Base-by-base conservation (phyloP, 2,113 vertebrate species). In the Calidris pugnax region DNA sequence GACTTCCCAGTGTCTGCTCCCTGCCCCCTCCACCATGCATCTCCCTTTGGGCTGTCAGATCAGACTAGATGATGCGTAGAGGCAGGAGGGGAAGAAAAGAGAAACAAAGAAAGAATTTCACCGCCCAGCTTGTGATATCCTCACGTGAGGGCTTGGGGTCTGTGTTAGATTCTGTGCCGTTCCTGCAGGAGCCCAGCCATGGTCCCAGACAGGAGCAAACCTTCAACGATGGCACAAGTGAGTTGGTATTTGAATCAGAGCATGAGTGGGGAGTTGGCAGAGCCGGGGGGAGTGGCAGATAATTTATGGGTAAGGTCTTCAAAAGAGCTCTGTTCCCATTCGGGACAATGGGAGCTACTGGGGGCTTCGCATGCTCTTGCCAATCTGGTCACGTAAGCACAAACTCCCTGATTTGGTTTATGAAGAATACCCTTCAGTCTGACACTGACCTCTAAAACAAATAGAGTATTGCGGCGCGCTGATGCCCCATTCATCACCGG, bases 361-460 rank as follows among this genome's bases (percentile, higher is more conserved):
- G 96, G 92, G 78, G 81, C 87, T 95, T 90, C 2, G 2, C 53
- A 76, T 9, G 79, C 59, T 76, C 84, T 97, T 97, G 67, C 91
- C 87, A 97, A 94, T 83, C 97, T 13, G 95, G 77, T 97, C 94
- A 97, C 96, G 97, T 97, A 96, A 77, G 96, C 96, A 51, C 91
- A 94, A 89, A 82, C 22, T 90, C 95, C 96, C 94, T 48, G 94
- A 59, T 67, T 56, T 39, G 80, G 95, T 73, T 81, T 35, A 80
- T 91, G 96, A 97, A 93, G 91, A 97, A 97, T 95, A 94, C 92
- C 95, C 97, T 96, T 94, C 96, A 95, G 94, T 95, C 93, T 97
- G 96, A 96, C 96, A 97, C 91, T 95, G 97, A 95, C 95, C 92
- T 95, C 97, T 92, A 95, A 97, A 92, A 97, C 96, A 96, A 97